Evolutionary conservation across 1,140 invertebrate genomes (phyloP).

Genomic region (Pollicipes pollicipes): DNA sequence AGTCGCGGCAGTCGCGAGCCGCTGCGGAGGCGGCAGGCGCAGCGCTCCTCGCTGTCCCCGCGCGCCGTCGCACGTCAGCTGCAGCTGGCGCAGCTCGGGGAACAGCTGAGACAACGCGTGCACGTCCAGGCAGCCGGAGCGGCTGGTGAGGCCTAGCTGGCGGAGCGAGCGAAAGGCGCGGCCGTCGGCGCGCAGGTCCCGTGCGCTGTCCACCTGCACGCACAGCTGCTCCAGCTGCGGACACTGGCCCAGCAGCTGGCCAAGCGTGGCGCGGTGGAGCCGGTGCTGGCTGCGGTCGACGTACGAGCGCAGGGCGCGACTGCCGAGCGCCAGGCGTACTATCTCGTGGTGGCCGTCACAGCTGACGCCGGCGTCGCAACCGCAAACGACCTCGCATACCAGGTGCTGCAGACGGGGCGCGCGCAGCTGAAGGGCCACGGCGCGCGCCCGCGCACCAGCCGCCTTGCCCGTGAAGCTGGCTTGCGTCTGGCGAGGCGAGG

Average conservation of each 20-base stretch:
- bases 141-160: not conserved
- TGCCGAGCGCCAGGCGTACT: no score
- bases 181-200: not conserved
- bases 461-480: not conserved
- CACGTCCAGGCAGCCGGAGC: not conserved
- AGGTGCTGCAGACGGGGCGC: no score
- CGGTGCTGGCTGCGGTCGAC: not conserved
- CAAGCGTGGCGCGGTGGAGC: not conserved
- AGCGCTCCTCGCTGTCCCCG: not conserved
- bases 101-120: not conserved
- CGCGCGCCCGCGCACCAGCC: no score
- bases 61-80: not conserved
- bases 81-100: not conserved
- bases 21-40: not conserved
- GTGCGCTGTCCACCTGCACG: not conserved
- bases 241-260: not conserved
- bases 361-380: not conserved
- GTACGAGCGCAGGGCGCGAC: not conserved
- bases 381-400: not conserved
- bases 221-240: not conserved
- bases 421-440: not conserved
- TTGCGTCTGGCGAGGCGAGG: no score
- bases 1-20: not conserved
- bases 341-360: not conserved
- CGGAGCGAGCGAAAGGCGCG: not conserved